phyloP scores from a whole-genome alignment of 2,888 invertebrate genomes.

The Drosophila aldrichi region DNA sequence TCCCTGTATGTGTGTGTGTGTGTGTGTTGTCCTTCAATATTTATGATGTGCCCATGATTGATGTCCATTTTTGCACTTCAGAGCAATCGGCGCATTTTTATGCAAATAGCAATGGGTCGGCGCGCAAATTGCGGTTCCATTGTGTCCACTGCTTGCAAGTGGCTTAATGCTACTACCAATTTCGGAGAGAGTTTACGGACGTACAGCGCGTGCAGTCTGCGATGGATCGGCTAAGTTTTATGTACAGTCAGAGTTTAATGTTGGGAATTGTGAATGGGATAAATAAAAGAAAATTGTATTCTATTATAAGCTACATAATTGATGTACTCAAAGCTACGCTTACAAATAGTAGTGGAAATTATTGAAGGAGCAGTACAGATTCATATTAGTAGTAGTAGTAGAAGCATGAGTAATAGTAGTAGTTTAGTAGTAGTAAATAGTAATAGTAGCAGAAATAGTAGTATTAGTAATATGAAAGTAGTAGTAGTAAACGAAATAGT shows the following conservation, averaged over 20 bases:
- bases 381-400: neutral
- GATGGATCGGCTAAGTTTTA: neutral
- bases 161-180: constrained; percentile 17
- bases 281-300: neutral
- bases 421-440: neutral
- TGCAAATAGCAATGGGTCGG: constrained; percentile 38
- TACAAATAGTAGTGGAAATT: too few relatives aligned
- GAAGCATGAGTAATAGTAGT: neutral
- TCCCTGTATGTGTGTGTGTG: neutral
- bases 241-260: neutral
- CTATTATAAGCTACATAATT: too few relatives aligned
- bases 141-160: constrained; percentile 24
- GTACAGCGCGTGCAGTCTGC: neutral
- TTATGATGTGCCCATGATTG: constrained; percentile 55
- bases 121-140: constrained; percentile 45
- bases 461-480: too few relatives aligned
- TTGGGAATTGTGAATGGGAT: neutral
- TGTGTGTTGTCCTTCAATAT: constrained; percentile 35
- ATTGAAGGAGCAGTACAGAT: too few relatives aligned
- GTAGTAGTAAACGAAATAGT: too few relatives aligned
- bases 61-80: constrained; percentile 42
- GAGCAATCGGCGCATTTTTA: constrained; percentile 45
- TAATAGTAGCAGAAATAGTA: too few relatives aligned
- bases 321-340: too few relatives aligned
- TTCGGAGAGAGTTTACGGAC: too few relatives aligned